Evolutionary conservation across 2,113 vertebrate species (phyloP).

Genomic region (Nettapus auritus): DNA sequence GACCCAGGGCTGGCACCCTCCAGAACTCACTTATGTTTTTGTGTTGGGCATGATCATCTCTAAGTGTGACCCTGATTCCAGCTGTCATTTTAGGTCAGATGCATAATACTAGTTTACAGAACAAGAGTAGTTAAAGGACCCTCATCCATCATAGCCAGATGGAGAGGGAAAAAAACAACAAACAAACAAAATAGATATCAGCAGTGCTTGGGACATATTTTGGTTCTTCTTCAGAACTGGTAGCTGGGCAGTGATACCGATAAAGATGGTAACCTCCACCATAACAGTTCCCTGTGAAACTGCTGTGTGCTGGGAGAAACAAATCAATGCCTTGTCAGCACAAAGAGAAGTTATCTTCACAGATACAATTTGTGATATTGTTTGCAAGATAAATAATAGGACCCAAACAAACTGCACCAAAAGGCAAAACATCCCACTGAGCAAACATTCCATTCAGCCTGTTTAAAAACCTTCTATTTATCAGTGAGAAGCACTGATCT

Average conservation of each 20-base stretch:
- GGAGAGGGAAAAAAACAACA: not conserved
- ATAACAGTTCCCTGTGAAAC: not conserved
- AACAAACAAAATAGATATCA: slow-evolving; percentile 15
- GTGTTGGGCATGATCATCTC: slow-evolving; percentile 58
- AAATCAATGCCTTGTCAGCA: not conserved
- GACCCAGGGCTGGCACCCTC: slow-evolving; percentile 71
- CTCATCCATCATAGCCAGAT: slow-evolving; percentile 53
- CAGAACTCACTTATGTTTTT: slow-evolving; percentile 60
- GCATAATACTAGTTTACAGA: slow-evolving; percentile 60
- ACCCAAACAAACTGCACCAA: not conserved
- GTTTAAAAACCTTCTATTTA: not conserved
- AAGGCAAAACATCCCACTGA: not conserved
- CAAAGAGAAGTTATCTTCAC: not conserved
- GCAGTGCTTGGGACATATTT: not conserved
- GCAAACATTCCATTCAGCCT: not conserved
- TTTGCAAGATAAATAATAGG: not conserved
- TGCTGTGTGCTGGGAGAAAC: not conserved
- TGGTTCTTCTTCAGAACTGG: not conserved
- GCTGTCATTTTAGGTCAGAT: slow-evolving; percentile 71
- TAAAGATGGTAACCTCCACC: not conserved
- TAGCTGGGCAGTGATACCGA: not conserved
- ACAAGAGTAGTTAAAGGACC: slow-evolving; percentile 57
- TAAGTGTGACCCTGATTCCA: slow-evolving; percentile 63
- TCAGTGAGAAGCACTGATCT: not conserved
- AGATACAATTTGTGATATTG: not conserved